Conservation (phyloP, 2,888 invertebrate genomes). For the Hanleya hanleyi region DNA sequence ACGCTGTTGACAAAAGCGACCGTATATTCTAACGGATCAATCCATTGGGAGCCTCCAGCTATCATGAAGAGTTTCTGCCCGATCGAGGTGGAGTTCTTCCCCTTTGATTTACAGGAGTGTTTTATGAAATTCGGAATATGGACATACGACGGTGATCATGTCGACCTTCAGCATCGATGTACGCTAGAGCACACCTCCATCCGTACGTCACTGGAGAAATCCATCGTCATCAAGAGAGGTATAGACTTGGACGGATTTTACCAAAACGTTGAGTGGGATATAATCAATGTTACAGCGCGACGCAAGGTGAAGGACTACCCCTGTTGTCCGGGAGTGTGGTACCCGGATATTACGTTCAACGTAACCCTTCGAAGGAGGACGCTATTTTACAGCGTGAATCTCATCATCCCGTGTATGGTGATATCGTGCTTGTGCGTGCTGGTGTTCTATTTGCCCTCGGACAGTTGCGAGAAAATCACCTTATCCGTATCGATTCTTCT, state of each 20-base stretch:
- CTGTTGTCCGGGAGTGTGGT: slow-evolving; percentile 72
- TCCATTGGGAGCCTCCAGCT: slow-evolving; percentile 97
- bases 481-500: slow-evolving; percentile 97
- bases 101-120: slow-evolving; percentile 87
- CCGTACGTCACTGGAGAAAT: slow-evolving; percentile 11
- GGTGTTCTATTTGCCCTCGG: slow-evolving; percentile 97
- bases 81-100: slow-evolving; percentile 75
- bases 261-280: slow-evolving; percentile 72
- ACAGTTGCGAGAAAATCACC: slow-evolving; percentile 98
- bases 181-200: slow-evolving; percentile 27
- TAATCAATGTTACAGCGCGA: slow-evolving; percentile 78
- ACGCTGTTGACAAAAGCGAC: slow-evolving; percentile 98
- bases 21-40: slow-evolving; percentile 90
- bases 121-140: slow-evolving; percentile 95
- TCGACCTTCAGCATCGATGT: slow-evolving; percentile 58
- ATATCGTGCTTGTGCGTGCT: slow-evolving; percentile 96
- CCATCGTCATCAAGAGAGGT: slow-evolving; percentile 59
- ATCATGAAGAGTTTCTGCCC: slow-evolving; percentile 90
- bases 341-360: slow-evolving; percentile 74
- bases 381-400: slow-evolving; percentile 96
- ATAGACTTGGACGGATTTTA: slow-evolving; percentile 72
- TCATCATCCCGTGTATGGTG: slow-evolving; percentile 96
- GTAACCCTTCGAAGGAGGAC: slow-evolving; percentile 76
- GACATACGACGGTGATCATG: slow-evolving; percentile 76
- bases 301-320: slow-evolving; percentile 76